Evolutionary conservation across 2,797 vertebrate species (phyloP).

Genomic region (Pseudomugil tenellus): DNA sequence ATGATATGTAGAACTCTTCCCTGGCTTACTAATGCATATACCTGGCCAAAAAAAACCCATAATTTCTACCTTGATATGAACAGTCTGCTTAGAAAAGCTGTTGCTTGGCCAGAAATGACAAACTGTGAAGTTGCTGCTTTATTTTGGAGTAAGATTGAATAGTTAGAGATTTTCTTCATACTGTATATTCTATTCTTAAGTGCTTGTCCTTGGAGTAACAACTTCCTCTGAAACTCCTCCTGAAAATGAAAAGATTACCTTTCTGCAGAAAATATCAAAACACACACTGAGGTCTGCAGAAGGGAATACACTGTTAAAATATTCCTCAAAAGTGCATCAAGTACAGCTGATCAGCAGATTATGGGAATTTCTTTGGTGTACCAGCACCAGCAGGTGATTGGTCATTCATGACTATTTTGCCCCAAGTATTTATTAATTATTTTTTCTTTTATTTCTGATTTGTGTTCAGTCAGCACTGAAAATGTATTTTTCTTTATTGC

Average conservation of each 20-base stretch:
- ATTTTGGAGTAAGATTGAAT: background rate
- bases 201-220: background rate
- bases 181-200: too few relatives aligned
- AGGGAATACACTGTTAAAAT: too few relatives aligned
- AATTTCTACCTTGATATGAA: background rate
- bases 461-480: too few relatives aligned
- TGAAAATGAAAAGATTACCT: background rate
- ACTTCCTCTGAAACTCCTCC: background rate
- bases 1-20: background rate
- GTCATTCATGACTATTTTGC: too few relatives aligned
- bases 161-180: too few relatives aligned
- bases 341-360: too few relatives aligned
- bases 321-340: too few relatives aligned
- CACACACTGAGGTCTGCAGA: background rate
- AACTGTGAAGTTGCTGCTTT: background rate
- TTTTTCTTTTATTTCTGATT: too few relatives aligned
- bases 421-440: too few relatives aligned
- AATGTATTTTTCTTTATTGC: too few relatives aligned
- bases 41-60: background rate
- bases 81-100: background rate
- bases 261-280: background rate
- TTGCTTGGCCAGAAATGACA: background rate
- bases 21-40: background rate
- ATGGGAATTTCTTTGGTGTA: too few relatives aligned
- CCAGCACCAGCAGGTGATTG: too few relatives aligned